Percentiles rank a stretch among this genome's conserved stretches.
Conservation (phyloP, 2,888 invertebrate species). For the Operophtera brumata region DNA sequence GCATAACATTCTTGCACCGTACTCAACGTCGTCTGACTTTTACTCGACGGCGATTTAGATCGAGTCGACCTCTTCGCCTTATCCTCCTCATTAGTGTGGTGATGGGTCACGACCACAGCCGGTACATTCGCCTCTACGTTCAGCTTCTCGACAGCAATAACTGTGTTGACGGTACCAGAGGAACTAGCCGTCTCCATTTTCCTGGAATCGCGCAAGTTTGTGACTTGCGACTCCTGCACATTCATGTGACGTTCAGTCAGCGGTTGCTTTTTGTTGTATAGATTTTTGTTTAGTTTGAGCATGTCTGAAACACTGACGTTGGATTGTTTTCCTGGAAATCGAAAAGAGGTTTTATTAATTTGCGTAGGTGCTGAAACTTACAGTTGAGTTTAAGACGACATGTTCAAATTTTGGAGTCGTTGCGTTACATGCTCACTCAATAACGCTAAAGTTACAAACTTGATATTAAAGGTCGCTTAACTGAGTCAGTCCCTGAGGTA, state of each 20-base stretch:
- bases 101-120: slow-evolving; percentile 45
- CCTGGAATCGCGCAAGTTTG: slow-evolving; percentile 54
- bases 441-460: no score
- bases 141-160: slow-evolving; percentile 52
- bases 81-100: slow-evolving; percentile 32
- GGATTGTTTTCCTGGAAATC: slow-evolving; percentile 59
- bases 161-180: slow-evolving; percentile 58
- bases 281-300: slow-evolving; percentile 52
- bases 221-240: slow-evolving; percentile 45
- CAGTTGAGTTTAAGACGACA: no score
- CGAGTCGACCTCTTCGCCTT: slow-evolving; percentile 40
- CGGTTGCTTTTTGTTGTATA: slow-evolving; percentile 51
- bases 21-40: slow-evolving; percentile 63
- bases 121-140: slow-evolving; percentile 46
- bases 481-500: no score
- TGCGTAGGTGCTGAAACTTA: no score
- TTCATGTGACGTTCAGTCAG: slow-evolving; percentile 60
- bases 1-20: slow-evolving; percentile 64
- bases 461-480: no score
- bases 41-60: slow-evolving; percentile 65
- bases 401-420: no score
- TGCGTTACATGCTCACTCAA: no score
- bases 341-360: no score
- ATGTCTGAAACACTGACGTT: slow-evolving; percentile 64
- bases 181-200: slow-evolving; percentile 58